phyloP scores from a whole-genome alignment of 2,888 invertebrate species.

The Cryptus viduatorius region DNA sequence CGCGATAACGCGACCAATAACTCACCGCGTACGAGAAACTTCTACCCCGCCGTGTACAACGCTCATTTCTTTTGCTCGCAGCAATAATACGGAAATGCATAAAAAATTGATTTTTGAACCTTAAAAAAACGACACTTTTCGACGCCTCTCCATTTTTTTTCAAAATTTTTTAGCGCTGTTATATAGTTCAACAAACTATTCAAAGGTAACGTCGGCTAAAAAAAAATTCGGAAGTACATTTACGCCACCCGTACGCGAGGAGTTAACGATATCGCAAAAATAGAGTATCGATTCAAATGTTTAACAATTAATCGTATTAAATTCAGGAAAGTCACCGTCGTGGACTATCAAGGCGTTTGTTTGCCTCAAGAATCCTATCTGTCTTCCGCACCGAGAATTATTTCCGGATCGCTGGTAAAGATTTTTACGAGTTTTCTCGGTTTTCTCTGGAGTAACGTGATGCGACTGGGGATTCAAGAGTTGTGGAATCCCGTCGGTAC shows the following conservation, averaged over 20 bases:
- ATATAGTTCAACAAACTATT: too few relatives aligned
- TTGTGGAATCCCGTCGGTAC: slow-evolving; percentile 78
- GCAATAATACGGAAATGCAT: not conserved
- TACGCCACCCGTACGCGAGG: not conserved
- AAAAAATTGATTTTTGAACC: not conserved
- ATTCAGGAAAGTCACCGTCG: slow-evolving; percentile 91
- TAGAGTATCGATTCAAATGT: too few relatives aligned
- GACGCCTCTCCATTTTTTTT: too few relatives aligned
- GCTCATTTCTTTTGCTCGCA: not conserved
- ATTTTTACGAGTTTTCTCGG: slow-evolving; percentile 75
- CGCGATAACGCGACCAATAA: too few relatives aligned
- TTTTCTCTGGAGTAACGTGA: slow-evolving; percentile 77
- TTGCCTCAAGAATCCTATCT: slow-evolving; percentile 85
- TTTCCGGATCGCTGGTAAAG: slow-evolving; percentile 76
- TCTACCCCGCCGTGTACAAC: too few relatives aligned
- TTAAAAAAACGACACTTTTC: too few relatives aligned
- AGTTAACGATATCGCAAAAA: too few relatives aligned
- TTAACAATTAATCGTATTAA: too few relatives aligned
- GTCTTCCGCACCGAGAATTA: slow-evolving; percentile 83
- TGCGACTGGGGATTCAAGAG: slow-evolving; percentile 80
- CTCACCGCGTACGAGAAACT: too few relatives aligned
- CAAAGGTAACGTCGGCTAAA: too few relatives aligned
- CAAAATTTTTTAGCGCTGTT: too few relatives aligned
- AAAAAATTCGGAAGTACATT: too few relatives aligned
- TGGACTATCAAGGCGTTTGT: slow-evolving; percentile 96